phyloP scores from a whole-genome alignment of 2,797 vertebrate genomes.

The Sandelia bainsii region DNA sequence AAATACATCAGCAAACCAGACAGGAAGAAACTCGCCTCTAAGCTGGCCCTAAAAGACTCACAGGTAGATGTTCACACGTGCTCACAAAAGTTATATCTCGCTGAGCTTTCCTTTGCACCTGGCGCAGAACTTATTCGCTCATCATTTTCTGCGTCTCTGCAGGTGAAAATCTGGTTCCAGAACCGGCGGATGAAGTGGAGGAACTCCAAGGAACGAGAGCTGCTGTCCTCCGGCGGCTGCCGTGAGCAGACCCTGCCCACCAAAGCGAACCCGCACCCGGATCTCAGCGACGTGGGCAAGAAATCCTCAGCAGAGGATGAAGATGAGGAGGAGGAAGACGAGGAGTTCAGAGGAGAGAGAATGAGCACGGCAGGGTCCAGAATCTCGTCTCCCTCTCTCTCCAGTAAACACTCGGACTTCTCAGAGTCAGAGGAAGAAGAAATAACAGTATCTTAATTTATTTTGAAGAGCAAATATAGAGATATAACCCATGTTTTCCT shows the following conservation, averaged over 20 bases:
- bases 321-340: slow-evolving; percentile 70
- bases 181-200: slow-evolving; percentile 98
- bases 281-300: slow-evolving; percentile 96
- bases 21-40: slow-evolving; percentile 94
- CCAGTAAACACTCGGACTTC: slow-evolving; percentile 94
- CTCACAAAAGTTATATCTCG: too few species aligned
- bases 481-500: slow-evolving; percentile 45
- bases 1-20: slow-evolving; percentile 99
- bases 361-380: slow-evolving; percentile 80
- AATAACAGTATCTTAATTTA: slow-evolving; percentile 94
- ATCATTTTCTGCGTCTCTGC: fast-evolving
- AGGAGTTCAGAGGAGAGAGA: slow-evolving; percentile 69
- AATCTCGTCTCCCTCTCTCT: slow-evolving; percentile 87
- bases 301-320: slow-evolving; percentile 88
- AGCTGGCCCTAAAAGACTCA: slow-evolving; percentile 95
- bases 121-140: neutral
- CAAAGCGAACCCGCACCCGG: slow-evolving; percentile 95
- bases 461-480: slow-evolving; percentile 38
- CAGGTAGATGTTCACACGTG: slow-evolving; percentile 83
- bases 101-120: fast-evolving
- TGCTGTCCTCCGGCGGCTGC: slow-evolving; percentile 95
- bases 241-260: slow-evolving; percentile 96
- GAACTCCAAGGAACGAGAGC: slow-evolving; percentile 96
- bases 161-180: slow-evolving; percentile 99
- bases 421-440: slow-evolving; percentile 95